These are phyloP conservation scores for Petroica traversi DNA, from an alignment of 2,113 vertebrate genomes.

Conservation along the genomic window DNA sequence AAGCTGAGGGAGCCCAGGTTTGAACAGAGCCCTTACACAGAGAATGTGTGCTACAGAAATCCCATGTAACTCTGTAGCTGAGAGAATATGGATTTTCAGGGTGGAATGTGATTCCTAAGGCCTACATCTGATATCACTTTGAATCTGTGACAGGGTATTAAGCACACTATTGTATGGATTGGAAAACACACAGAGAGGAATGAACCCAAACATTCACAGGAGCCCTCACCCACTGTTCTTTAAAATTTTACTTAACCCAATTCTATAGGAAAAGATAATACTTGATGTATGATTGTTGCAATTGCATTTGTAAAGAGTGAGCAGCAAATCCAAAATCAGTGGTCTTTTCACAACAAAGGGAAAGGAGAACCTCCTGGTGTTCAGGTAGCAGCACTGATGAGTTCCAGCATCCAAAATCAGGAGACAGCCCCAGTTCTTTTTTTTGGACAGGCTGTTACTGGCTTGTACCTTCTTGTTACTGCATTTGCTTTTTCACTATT, in stretches of 20 bases:
- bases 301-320: background rate
- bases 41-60: background rate
- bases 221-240: background rate
- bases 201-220: fast-evolving
- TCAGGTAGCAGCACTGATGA: background rate
- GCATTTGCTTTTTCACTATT: background rate
- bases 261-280: background rate
- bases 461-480: background rate
- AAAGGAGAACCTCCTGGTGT: background rate
- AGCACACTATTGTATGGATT: background rate
- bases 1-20: background rate
- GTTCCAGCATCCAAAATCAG: background rate
- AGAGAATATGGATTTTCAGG: background rate
- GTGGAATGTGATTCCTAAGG: background rate
- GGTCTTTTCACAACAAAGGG: fast-evolving
- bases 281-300: background rate
- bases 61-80: background rate
- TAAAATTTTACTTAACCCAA: background rate
- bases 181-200: background rate
- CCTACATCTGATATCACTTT: background rate
- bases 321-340: background rate
- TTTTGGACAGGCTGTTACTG: background rate
- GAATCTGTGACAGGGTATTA: background rate
- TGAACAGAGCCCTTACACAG: background rate
- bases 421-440: background rate